Evolutionary conservation across 2,888 invertebrate genomes (phyloP).

Genomic region (Ochlodes sylvanus): DNA sequence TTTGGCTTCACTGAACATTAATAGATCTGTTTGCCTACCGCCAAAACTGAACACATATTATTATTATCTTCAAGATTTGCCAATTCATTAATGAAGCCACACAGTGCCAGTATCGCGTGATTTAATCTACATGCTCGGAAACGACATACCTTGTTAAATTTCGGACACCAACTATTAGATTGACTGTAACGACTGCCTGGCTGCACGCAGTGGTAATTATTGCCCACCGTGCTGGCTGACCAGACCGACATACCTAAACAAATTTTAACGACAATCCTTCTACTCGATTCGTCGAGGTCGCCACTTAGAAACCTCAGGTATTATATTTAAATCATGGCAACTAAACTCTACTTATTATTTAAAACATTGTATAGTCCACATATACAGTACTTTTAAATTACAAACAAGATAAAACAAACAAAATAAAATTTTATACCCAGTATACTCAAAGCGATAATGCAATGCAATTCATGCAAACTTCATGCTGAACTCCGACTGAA

Average conservation of each 20-base stretch:
- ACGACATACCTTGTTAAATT: constrained; percentile 76
- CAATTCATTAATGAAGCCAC: constrained; percentile 38
- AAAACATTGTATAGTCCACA: constrained; percentile 32
- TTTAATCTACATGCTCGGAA: constrained; percentile 22
- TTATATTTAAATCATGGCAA: constrained; percentile 15
- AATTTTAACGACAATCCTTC: constrained; percentile 74
- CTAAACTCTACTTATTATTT: constrained; percentile 23
- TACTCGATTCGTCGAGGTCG: constrained; percentile 73
- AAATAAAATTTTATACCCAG: constrained; percentile 38
- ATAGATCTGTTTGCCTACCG: constrained; percentile 23
- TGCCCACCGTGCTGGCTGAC: constrained; percentile 88
- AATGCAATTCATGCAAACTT: constrained; percentile 19
- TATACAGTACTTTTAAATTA: constrained; percentile 27
- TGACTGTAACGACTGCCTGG: constrained; percentile 74
- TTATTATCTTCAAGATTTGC: constrained; percentile 25
- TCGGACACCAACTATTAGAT: constrained; percentile 79
- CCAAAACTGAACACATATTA: constrained; percentile 19
- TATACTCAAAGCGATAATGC: constrained; percentile 20
- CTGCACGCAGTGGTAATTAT: constrained; percentile 76
- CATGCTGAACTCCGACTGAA: constrained; percentile 25
- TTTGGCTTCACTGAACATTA: constrained; percentile 26
- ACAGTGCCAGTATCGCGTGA: constrained; percentile 26
- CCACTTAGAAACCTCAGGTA: constrained; percentile 44
- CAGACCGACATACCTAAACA: constrained; percentile 89
- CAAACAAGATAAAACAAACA: constrained; percentile 29